Percentiles rank a stretch among this genome's conserved stretches.
These are phyloP conservation scores for Trochalopteron elliotii DNA, from an alignment of 2,113 vertebrate genomes.

Conservation along the genomic window DNA sequence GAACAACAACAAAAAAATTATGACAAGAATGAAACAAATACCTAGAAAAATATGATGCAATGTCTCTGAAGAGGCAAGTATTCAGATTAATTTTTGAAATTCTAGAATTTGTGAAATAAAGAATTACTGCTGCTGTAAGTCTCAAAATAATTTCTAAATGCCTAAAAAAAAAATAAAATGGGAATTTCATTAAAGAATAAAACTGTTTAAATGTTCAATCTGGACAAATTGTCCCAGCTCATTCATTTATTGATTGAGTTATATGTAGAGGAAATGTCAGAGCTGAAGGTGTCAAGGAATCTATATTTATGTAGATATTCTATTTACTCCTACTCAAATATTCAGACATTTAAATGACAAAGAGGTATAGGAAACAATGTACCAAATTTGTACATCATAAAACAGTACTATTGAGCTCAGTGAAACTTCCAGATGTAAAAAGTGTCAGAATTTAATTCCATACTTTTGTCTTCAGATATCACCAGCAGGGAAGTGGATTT, in stretches of 20 bases:
- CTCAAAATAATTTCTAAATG: conserved; percentile 29
- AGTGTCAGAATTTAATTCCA: neutral
- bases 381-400: neutral
- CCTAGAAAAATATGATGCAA: conserved; percentile 9
- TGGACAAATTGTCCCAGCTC: neutral
- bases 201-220: neutral
- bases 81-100: conserved; percentile 64
- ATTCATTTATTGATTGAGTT: neutral
- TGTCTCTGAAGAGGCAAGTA: conserved; percentile 16
- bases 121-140: conserved; percentile 41
- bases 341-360: neutral
- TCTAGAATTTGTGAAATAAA: conserved; percentile 51
- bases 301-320: neutral
- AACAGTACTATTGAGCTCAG: neutral
- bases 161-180: conserved; percentile 1
- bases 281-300: neutral
- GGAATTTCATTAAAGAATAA: conserved; percentile 35
- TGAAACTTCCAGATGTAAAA: neutral
- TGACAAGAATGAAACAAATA: conserved; percentile 27
- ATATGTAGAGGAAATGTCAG: neutral
- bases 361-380: neutral
- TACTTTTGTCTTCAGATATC: neutral
- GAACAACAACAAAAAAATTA: neutral
- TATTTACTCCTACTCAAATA: neutral
- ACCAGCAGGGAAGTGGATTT: neutral